A percentile compares a stretch with the other conserved stretches of the same genome.
phyloP scores from a whole-genome alignment of 2,797 vertebrate species.

The Enteromius unitaeniatus region DNA sequence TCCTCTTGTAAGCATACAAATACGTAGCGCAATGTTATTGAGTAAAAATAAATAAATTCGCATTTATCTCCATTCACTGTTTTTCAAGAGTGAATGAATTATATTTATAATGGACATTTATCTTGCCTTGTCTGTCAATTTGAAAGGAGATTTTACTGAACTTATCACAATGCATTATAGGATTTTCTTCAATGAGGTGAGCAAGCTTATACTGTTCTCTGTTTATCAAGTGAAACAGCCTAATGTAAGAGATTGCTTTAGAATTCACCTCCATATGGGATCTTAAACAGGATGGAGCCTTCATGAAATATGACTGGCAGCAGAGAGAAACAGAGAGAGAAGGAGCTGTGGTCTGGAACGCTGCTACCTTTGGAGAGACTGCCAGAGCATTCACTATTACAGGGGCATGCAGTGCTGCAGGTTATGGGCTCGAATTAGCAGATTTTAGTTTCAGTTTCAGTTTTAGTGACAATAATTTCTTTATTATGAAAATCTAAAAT shows the following conservation, averaged over 20 bases:
- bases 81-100: neutral
- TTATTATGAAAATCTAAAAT: neutral
- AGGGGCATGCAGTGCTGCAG: neutral
- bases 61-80: too few relatives aligned
- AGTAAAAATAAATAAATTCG: neutral
- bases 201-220: slow-evolving; percentile 20
- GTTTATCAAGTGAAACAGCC: slow-evolving; percentile 3
- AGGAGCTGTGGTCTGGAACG: slow-evolving; percentile 25
- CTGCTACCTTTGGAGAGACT: slow-evolving; percentile 24
- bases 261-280: slow-evolving; percentile 12
- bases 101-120: neutral
- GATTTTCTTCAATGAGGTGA: slow-evolving; percentile 21
- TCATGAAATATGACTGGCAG: slow-evolving; percentile 31
- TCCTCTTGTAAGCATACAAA: neutral
- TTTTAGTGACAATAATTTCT: neutral
- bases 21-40: neutral
- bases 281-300: neutral
- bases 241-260: slow-evolving; percentile 25
- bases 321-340: neutral
- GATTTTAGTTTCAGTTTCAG: too few relatives aligned
- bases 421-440: slow-evolving; percentile 5
- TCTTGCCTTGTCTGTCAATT: neutral
- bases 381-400: slow-evolving; percentile 3
- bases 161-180: slow-evolving; percentile 8
- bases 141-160: neutral